A percentile compares a stretch with the other conserved stretches of the same genome.
Conservation (phyloP, 1,140 invertebrate species). For the Drosophila pectinifera region DNA sequence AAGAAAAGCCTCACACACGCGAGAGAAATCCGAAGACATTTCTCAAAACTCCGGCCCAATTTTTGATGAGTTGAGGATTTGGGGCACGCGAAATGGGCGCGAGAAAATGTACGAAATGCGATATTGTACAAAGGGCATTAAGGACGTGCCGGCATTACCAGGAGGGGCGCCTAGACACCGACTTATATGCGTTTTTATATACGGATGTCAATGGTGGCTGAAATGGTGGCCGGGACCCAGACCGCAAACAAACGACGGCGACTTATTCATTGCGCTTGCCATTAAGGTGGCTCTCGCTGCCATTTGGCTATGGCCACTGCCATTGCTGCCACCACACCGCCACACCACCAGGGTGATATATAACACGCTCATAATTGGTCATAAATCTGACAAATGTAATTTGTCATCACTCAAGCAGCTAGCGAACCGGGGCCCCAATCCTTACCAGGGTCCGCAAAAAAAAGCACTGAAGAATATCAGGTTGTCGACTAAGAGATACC, state of each 20-base stretch:
- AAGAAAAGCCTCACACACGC: slow-evolving; percentile 1
- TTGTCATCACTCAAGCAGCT: slow-evolving; percentile 84
- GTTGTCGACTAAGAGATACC: slow-evolving; percentile 18
- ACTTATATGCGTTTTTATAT: slow-evolving; percentile 21
- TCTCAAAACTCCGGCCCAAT: slow-evolving; percentile 49
- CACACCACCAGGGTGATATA: slow-evolving; percentile 74
- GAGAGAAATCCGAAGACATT: slow-evolving; percentile 50
- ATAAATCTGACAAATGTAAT: slow-evolving; percentile 85
- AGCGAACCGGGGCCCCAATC: slow-evolving; percentile 40
- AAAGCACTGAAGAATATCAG: not conserved
- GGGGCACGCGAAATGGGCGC: slow-evolving; percentile 43
- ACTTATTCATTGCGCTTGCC: slow-evolving; percentile 82
- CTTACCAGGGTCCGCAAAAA: not conserved
- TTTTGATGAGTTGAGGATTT: slow-evolving; percentile 61
- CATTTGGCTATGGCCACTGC: slow-evolving; percentile 29
- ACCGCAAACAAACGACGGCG: slow-evolving; percentile 80
- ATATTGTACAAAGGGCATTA: slow-evolving; percentile 64
- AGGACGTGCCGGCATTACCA: slow-evolving; percentile 61
- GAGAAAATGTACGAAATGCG: slow-evolving; percentile 74
- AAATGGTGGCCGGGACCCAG: slow-evolving; percentile 22
- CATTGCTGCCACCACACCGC: slow-evolving; percentile 9
- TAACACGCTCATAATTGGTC: slow-evolving; percentile 85
- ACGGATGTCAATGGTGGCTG: not conserved
- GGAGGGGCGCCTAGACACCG: slow-evolving; percentile 8
- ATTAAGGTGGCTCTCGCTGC: slow-evolving; percentile 73